Evolutionary conservation across 2,888 invertebrate genomes (phyloP), one percentile per base, ranked within the genome.

Genomic region (Omphaloscelis lunosa): DNA sequence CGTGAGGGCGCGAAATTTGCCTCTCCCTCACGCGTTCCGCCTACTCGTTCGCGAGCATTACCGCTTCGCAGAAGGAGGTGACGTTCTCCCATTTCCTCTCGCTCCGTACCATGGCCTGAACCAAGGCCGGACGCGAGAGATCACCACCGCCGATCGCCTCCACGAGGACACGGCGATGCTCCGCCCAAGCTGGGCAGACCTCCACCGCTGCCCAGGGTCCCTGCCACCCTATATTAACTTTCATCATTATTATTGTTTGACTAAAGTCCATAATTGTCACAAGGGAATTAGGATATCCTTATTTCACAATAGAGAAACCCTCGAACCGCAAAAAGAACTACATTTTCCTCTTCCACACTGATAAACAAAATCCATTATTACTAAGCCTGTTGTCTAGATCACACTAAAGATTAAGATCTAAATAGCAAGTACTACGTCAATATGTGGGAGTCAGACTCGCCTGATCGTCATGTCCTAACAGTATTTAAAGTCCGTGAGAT

Each of bases 401-500:
- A 61, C 77, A 56, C 70, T 70, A 51, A 67, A 80, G 84, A 86
- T 82, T 45, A 58, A 17, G 66, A 87, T 83, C 85, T 74, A 71
- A 75, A 45, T 72, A 67, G 58, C 73, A 62, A 79, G 72, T 58
- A 62, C 83, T 87, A 90, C 90, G 89, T 92, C 91, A 91, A 86
- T 89, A 86, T 85, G 92, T 92, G 89, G 92, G 93, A 91, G 88
- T 74, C 77, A 77, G 86, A 85, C 68, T 72, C 80, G 79, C 83
- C 83, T 84, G 83, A 82, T 84, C 85, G 84, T 86, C 83, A 89
- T 83, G 86, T 89, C 82, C 53, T 90, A 91, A 90, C 84, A 77
- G 85, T 89, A 91, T 93, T 91, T 89, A 91, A 91, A 91, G 89
- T 91, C 81, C 88, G 75, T 70, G 72, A 51, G 69, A 89, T 87